Conservation (phyloP, 2,888 invertebrate genomes). For the Apotomis capreana region DNA sequence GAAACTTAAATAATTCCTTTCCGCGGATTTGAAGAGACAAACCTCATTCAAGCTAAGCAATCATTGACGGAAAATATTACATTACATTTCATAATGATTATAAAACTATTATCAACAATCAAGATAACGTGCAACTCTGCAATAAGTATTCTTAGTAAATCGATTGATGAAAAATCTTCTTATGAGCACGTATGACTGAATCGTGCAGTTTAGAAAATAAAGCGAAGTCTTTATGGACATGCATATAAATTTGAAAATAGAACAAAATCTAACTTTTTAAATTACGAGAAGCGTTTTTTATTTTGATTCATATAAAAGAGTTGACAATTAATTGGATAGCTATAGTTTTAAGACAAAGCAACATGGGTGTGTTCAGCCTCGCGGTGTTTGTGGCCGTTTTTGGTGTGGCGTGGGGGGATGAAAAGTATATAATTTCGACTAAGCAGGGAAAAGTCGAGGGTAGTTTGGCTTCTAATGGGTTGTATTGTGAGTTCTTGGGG, state of each 20-base stretch:
- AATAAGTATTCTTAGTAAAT: constrained; percentile 28
- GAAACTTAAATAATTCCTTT: too few species aligned
- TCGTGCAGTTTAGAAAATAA: not conserved
- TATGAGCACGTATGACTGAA: constrained; percentile 13
- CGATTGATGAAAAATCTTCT: constrained; percentile 16
- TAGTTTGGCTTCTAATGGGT: constrained; percentile 58
- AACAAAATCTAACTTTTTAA: not conserved
- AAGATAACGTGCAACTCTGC: constrained; percentile 17
- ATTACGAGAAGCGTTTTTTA: constrained; percentile 13
- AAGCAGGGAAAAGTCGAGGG: constrained; percentile 73
- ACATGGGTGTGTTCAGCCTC: constrained; percentile 43
- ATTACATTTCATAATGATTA: constrained; percentile 14
- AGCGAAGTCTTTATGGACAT: not conserved
- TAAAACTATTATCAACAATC: constrained; percentile 22
- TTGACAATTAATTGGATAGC: not conserved
- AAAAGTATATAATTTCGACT: constrained; percentile 64
- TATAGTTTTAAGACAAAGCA: constrained; percentile 37
- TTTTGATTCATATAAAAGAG: constrained; percentile 28
- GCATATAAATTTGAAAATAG: not conserved
- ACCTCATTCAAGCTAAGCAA: not conserved
- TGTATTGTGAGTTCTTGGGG: constrained; percentile 72
- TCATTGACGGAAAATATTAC: not conserved
- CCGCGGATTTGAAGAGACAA: too few species aligned
- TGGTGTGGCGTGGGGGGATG: constrained; percentile 50
- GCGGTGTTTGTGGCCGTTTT: constrained; percentile 54